These are phyloP conservation scores for Anticlea derivata DNA, from an alignment of 2,888 invertebrate species.

Conservation along the genomic window DNA sequence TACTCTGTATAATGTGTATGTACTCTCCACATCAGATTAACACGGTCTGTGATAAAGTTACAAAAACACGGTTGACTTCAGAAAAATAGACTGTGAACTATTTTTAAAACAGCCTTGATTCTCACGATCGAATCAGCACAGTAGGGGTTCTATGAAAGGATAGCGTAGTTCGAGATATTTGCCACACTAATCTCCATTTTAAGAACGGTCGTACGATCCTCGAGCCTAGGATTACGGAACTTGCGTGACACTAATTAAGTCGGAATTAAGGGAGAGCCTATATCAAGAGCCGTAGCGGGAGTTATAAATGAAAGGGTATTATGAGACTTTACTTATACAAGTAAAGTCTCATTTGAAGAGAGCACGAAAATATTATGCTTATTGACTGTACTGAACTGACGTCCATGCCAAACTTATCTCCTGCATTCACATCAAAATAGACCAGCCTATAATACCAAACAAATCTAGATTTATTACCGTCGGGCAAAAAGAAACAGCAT, in stretches of 20 bases:
- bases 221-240: constrained; percentile 82
- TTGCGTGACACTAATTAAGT: constrained; percentile 84
- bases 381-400: constrained; percentile 4
- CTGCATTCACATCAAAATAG: constrained; percentile 27
- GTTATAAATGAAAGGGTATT: constrained; percentile 83
- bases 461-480: constrained; percentile 33
- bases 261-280: constrained; percentile 80
- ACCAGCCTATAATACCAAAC: constrained; percentile 23
- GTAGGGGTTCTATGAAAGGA: constrained; percentile 71
- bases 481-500: constrained; percentile 25
- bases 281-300: constrained; percentile 79
- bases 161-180: constrained; percentile 80
- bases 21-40: no score
- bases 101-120: constrained; percentile 7
- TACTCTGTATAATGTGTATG: no score
- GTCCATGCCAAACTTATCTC: constrained; percentile 11
- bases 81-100: background rate
- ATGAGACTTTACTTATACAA: constrained; percentile 69
- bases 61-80: background rate
- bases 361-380: constrained; percentile 18
- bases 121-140: constrained; percentile 29
- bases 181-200: constrained; percentile 82
- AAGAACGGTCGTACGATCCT: constrained; percentile 80
- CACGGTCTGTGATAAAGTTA: no score
- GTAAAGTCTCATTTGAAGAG: constrained; percentile 45